phyloP scores from a whole-genome alignment of 2,888 invertebrate species.

The Pandemis cinnamomeana region DNA sequence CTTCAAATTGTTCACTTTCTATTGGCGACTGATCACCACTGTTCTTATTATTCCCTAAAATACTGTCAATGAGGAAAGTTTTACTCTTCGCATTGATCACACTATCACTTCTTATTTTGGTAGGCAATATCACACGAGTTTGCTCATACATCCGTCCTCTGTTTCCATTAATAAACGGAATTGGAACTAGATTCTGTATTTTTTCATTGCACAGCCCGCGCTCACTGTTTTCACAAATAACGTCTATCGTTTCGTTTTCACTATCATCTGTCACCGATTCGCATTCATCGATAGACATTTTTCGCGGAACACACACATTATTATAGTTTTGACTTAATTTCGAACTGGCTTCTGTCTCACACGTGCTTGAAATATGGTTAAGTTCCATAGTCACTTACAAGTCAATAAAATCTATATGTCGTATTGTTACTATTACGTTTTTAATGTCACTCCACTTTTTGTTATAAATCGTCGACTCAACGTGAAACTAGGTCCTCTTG shows the following conservation, averaged over 20 bases:
- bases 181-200: conserved; percentile 51
- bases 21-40: conserved; percentile 53
- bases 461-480: neutral
- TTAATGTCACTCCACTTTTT: neutral
- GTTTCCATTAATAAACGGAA: conserved; percentile 55
- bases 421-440: neutral
- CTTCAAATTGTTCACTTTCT: conserved; percentile 62
- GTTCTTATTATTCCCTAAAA: conserved; percentile 76
- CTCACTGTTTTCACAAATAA: conserved; percentile 78
- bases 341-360: conserved; percentile 62
- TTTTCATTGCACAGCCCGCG: conserved; percentile 52
- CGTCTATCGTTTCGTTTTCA: conserved; percentile 80
- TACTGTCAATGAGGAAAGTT: conserved; percentile 84
- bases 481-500: conserved; percentile 8
- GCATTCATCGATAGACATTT: conserved; percentile 55
- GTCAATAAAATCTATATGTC: neutral
- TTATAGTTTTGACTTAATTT: conserved; percentile 50
- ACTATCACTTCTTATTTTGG: conserved; percentile 46
- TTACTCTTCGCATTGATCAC: conserved; percentile 60
- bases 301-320: conserved; percentile 48
- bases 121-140: conserved; percentile 57
- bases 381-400: conserved; percentile 60
- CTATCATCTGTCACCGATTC: conserved; percentile 74
- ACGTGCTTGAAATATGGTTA: conserved; percentile 78
- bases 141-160: conserved; percentile 64